Base-by-base conservation (phyloP, 2,888 invertebrate genomes). In the Hypsopygia costalis region DNA sequence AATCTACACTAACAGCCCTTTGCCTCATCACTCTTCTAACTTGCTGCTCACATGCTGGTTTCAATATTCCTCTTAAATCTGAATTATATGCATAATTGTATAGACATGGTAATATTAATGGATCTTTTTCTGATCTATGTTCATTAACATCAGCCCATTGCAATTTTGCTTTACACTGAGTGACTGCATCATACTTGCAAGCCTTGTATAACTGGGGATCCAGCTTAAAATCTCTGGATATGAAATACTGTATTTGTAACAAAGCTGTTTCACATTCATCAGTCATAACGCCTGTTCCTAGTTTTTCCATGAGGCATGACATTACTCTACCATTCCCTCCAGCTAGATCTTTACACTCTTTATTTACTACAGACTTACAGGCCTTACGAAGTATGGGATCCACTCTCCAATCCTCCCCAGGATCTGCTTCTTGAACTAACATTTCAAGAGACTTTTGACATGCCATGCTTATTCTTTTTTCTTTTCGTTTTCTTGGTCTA, bases 231-330 rank as follows among this genome's bases (percentile, higher is more conserved):
- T 99, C 97, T 58, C 99, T 92, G 0, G 97, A 95, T 47, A 99
- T 93, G 80, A 99, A 99, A 79, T 98, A 99, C 70, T 99, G 98
- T 62, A 99, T 97, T 80, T 98, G 97, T 44, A 99, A 90, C 31
- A 99, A 89, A 6, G 97, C 95, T 49, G 94, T 92, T 86, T 98
- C 97, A 88, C 99, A 99, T 9, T 94, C 93, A 43, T 92, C 92
- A 0, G 92, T 94, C 98, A 99, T 98, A 30, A 92, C 89, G 41
- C 92, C 92, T 1, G 94, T 93, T 28, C 95, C 96, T 35, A 98
- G 89, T 69, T 97, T 95, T 59, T 97, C 96, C 95, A 99, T 96
- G 22, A 99, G 90, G 69, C 99, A 99, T 11, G 94, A 94, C 91
- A 99, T 94, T 0, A 98, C 94, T 63, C 94, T 91, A 0, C 94